Evolutionary conservation across 1,140 invertebrate genomes (phyloP), one percentile per base, ranked within the genome.

Genomic region (Drosophila pruinosa): DNA sequence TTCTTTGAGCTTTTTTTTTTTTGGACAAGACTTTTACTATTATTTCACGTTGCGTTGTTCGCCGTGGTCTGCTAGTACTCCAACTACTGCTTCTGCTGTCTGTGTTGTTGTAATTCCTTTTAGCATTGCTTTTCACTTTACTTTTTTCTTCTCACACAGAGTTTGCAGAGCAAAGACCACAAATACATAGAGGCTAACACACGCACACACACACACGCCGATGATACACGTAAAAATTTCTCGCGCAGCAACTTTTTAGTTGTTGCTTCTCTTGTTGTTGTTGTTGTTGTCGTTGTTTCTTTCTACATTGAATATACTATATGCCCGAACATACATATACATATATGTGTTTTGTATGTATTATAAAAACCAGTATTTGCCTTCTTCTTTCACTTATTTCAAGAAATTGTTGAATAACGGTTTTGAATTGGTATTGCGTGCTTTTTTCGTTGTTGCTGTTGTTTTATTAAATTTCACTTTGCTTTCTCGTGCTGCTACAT

Each of bases 341-440:
- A 24, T 59, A 59, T 48, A 43, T 65, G 7, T 64, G 10, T 31
- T 15, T 54, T 56, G 41, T 73, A 47, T 59, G 53, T 63, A 39
- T 34, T 57, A 53, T 78, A 68, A 78, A 86, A 88, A 85, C 81
- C 81, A 85, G 82, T 86, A 86, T 88, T 88, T 85, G 69, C 75
- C 76, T 85, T 79, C 78, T 81, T 81, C 82, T 86, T 86, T 86
- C 82, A 88, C 81, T 85, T 86, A 85, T 86, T 81, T 77, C 74
- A 86, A 80, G 77, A 86, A 85, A 86, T 75, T 85, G 81, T 85
- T 85, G 73, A 85, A 86, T 81, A 85, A 85, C 81, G 81, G 81
- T 86, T 86, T 88, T 34, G 26, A 65, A 65, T 64, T 50, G 31
- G 50, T 70, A 64, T 70, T 62, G 65, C 58, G 56, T 56, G 70